A percentile compares a stretch with the other conserved stretches of the same genome.
Evolutionary conservation across 2,113 vertebrate species (phyloP).

Genomic region (Tupaia tana): DNA sequence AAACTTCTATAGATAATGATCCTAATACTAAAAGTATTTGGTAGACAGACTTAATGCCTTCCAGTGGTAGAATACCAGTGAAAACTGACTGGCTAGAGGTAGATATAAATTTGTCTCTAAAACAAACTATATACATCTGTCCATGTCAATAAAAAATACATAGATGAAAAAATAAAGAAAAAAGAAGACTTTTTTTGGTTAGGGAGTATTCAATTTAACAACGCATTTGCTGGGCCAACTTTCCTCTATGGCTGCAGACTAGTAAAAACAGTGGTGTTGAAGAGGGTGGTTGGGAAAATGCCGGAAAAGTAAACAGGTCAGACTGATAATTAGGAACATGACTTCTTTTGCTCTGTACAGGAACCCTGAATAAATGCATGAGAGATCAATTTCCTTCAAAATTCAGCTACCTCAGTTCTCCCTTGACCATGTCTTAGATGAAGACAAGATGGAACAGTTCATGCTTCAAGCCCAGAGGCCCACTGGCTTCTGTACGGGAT

Average conservation of each 20-base stretch:
- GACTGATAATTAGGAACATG: not conserved
- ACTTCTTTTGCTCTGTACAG: conserved; percentile 27
- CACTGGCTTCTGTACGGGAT: conserved; percentile 75
- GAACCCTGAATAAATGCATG: conserved; percentile 3
- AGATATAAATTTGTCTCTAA: not conserved
- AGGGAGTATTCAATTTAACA: not conserved
- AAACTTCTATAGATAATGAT: not conserved
- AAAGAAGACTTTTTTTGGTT: not conserved
- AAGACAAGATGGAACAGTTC: conserved; percentile 34
- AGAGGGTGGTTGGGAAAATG: not conserved
- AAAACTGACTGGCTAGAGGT: not conserved
- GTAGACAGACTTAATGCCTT: not conserved
- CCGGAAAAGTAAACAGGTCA: not conserved
- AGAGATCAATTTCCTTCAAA: conserved; percentile 47
- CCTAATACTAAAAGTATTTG: not conserved
- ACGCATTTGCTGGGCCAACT: not conserved
- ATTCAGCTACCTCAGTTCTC: conserved; percentile 44
- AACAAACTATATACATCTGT: not conserved
- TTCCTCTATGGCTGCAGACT: not conserved
- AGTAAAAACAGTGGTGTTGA: not conserved
- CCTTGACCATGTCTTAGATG: conserved; percentile 47
- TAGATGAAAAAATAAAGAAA: not conserved
- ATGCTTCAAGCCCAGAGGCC: conserved; percentile 48
- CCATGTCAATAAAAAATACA: not conserved
- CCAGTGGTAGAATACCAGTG: not conserved